phyloP scores from a whole-genome alignment of 2,113 vertebrate species.

The Antechinus stuartii region DNA sequence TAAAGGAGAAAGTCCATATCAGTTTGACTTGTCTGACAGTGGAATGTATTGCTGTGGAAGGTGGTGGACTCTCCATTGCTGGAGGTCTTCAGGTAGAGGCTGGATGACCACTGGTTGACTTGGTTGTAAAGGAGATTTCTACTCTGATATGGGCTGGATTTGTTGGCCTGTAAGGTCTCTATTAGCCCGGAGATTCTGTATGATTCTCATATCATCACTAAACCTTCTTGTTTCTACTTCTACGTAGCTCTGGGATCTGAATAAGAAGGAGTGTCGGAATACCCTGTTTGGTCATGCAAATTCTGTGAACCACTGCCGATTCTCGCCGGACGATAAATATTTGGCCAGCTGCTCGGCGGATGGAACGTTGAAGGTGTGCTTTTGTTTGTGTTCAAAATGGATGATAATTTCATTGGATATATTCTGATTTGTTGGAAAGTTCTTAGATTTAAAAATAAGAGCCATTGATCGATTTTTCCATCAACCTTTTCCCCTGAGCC shows the following conservation, averaged over 20 bases:
- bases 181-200: neutral
- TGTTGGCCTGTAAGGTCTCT: neutral
- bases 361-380: slow-evolving; percentile 93
- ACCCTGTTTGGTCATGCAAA: slow-evolving; percentile 93
- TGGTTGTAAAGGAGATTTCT: neutral
- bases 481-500: slow-evolving; percentile 20
- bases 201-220: neutral
- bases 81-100: neutral
- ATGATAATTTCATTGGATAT: slow-evolving; percentile 4
- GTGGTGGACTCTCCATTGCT: neutral
- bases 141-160: neutral
- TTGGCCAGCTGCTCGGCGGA: slow-evolving; percentile 95
- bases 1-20: neutral
- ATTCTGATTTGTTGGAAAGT: slow-evolving; percentile 20
- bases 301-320: slow-evolving; percentile 94
- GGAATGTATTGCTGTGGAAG: neutral
- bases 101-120: neutral
- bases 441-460: neutral
- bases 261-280: slow-evolving; percentile 91
- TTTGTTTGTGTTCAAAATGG: slow-evolving; percentile 49
- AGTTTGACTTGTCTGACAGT: neutral
- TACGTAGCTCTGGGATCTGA: slow-evolving; percentile 93
- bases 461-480: neutral
- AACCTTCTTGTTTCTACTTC: slow-evolving; percentile 54
- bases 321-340: slow-evolving; percentile 92